Evolutionary conservation across 2,113 vertebrate species (phyloP), one percentile per base, ranked within the genome.

Genomic region (Cariama cristata): DNA sequence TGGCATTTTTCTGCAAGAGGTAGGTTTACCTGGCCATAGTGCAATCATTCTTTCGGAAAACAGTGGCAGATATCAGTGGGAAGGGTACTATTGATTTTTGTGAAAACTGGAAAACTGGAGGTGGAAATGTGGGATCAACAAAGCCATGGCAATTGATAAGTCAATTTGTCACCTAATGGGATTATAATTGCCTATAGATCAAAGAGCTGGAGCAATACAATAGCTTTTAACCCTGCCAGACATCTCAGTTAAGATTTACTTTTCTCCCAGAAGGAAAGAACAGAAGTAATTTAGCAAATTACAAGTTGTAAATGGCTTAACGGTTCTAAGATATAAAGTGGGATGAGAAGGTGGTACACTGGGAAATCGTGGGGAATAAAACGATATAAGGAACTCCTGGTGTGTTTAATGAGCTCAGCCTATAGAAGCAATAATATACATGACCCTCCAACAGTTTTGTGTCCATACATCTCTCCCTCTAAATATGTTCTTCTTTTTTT

Each of bases 221-320:
- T 21, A 38, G 53, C n/a, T 85, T 90, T 96, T 87, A 95, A 87
- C 35, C 55, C 53, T 88, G 89, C 11, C 74, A 86, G 58, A 79
- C 14, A 58, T 30, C 49, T 79, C 32, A 17, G 53, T 69, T 73
- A 58, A 84, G 53, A 94, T 62, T 85, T 42, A 55, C 62, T 73
- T 93, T 86, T 89, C 79, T 82, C 58, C 28, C 69, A 73, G 62
- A 85, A 87, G 55, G 32, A 73, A 94, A 93, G 73, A 93, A 45
- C n/a, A 77, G 32, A 82, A 76, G 59, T 73, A 93, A 87, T 79
- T 93, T 91, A 82, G 68, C 9, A 94, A 96, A 90, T 91, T 91
- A 40, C 21, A 85, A 59, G 33, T 75, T 79, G 71, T 59, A 96
- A 94, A 69, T 12, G 32, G n/a, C n/a, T 94, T 93, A 90, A 66